A percentile compares a stretch with the other conserved stretches of the same genome.
phyloP scores from a whole-genome alignment of 2,113 vertebrate species.

The Sander lucioperca region DNA sequence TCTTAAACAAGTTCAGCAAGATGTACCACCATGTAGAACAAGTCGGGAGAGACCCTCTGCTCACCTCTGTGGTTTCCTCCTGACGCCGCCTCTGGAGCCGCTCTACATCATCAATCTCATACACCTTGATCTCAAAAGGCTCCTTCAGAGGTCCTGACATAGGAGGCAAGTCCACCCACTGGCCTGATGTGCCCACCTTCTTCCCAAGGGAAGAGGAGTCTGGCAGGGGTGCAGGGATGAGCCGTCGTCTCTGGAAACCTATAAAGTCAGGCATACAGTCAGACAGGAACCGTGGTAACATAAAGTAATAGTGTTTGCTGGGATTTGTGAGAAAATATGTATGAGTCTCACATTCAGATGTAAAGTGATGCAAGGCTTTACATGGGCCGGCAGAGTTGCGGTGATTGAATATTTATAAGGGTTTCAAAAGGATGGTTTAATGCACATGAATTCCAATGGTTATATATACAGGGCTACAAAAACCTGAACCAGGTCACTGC shows the following conservation, averaged over 20 bases:
- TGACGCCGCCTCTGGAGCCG: constrained; percentile 91
- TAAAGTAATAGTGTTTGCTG: constrained; percentile 54
- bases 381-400: constrained; percentile 27
- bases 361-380: constrained; percentile 58
- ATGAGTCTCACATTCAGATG: constrained; percentile 56
- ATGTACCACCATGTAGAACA: constrained; percentile 39
- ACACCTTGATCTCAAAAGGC: constrained; percentile 99
- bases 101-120: constrained; percentile 98
- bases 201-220: constrained; percentile 91
- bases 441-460: constrained; percentile 43
- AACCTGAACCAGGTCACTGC: constrained; percentile 26
- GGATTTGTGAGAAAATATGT: constrained; percentile 58
- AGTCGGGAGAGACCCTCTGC: constrained; percentile 56
- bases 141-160: constrained; percentile 93
- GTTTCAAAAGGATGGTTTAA: constrained; percentile 52
- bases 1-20: constrained; percentile 49
- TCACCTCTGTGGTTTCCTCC: constrained; percentile 90
- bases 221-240: constrained; percentile 93
- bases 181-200: constrained; percentile 89
- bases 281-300: constrained; percentile 53
- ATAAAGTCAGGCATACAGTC: constrained; percentile 26
- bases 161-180: constrained; percentile 97
- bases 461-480: constrained; percentile 18
- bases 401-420: constrained; percentile 67
- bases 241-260: constrained; percentile 94